phyloP scores from a whole-genome alignment of 2,888 invertebrate genomes.

The Phaonia tiefii region DNA sequence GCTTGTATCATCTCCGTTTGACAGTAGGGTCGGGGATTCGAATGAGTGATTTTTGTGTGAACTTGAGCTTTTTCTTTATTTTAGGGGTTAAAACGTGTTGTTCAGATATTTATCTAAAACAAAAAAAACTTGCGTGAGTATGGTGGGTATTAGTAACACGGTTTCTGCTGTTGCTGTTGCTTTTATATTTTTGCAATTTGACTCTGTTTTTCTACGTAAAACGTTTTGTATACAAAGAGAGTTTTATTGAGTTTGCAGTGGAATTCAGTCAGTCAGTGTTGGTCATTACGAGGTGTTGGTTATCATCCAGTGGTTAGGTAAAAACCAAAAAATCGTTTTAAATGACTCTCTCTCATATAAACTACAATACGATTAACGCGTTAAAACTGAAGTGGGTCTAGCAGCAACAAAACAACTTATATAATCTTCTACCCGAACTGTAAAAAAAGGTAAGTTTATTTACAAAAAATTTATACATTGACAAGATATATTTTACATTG shows the following conservation, averaged over 20 bases:
- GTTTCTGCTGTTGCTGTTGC: no score
- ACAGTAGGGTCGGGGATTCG: no score
- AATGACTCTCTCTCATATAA: neutral
- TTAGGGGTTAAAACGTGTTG: no score
- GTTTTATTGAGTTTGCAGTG: conserved; percentile 38
- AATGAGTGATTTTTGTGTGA: no score
- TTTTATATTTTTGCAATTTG: neutral
- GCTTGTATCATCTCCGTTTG: no score
- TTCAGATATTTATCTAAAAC: conserved; percentile 28
- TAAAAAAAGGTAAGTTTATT: no score
- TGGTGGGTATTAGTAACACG: no score
- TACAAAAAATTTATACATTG: no score
- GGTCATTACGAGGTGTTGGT: conserved; percentile 73
- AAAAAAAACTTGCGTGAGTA: no score
- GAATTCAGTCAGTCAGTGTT: conserved; percentile 72
- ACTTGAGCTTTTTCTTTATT: no score
- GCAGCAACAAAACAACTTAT: neutral
- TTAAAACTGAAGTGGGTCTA: conserved; percentile 1
- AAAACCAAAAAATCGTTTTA: neutral
- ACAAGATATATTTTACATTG: no score
- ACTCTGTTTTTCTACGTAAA: neutral
- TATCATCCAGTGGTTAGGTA: conserved; percentile 38
- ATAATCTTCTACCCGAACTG: neutral
- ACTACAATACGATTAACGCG: neutral
- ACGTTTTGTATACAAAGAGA: conserved; percentile 15